A percentile compares a stretch with the other conserved stretches of the same genome.
phyloP scores from a whole-genome alignment of 2,113 vertebrate genomes.

The Anas platyrhynchos region DNA sequence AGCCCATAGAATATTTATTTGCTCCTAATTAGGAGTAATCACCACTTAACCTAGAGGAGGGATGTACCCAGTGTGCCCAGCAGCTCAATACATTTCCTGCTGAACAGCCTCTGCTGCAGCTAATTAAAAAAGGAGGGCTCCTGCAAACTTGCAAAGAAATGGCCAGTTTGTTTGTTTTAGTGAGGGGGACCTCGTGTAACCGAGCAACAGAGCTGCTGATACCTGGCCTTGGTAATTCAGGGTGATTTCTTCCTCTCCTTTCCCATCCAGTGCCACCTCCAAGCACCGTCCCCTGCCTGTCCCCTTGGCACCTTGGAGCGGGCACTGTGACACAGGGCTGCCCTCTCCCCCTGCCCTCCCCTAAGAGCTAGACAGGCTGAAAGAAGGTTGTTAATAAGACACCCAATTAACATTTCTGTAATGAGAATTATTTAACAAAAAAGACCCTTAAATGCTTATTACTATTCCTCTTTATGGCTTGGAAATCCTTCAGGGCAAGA shows the following conservation, averaged over 20 bases:
- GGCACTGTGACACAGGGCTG: neutral
- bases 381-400: constrained; percentile 8
- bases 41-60: constrained; percentile 54
- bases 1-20: constrained; percentile 48
- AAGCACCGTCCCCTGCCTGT: neutral
- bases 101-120: neutral
- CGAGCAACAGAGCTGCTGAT: neutral
- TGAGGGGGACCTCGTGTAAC: neutral
- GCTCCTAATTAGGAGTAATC: constrained; percentile 68
- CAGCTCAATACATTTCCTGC: neutral
- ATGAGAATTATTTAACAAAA: neutral
- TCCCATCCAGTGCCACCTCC: neutral
- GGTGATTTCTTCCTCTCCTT: neutral
- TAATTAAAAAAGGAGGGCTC: constrained; percentile 17
- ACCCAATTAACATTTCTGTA: neutral
- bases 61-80: neutral
- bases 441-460: neutral
- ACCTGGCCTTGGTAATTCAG: neutral
- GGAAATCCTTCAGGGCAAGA: neutral
- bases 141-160: neutral
- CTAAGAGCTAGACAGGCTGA: neutral
- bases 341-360: neutral
- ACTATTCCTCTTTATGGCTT: neutral
- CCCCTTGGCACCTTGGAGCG: neutral
- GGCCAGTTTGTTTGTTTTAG: neutral